phyloP scores from a whole-genome alignment of 1,140 invertebrate genomes.

The Zaprionus inermis region DNA sequence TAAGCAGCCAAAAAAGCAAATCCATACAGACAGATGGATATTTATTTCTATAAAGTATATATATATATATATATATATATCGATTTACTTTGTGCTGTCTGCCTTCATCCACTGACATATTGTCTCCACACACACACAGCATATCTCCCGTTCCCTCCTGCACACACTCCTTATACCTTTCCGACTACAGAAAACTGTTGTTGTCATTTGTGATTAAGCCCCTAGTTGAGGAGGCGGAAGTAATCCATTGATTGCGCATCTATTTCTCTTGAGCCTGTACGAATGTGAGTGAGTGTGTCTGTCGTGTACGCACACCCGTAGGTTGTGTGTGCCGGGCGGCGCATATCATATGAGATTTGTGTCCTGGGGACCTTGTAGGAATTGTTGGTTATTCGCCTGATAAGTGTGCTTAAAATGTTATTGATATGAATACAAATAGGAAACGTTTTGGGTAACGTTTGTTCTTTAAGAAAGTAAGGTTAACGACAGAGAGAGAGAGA shows the following conservation, averaged over 20 bases:
- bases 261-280: conserved; percentile 11
- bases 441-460: not conserved
- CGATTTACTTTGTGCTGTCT: conserved; percentile 70
- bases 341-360: conserved; percentile 37
- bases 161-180: not conserved
- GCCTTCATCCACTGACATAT: conserved; percentile 29
- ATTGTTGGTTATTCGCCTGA: conserved; percentile 46
- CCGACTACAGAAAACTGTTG: conserved; percentile 31
- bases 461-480: not conserved
- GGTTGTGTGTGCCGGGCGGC: conserved; percentile 1
- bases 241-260: conserved; percentile 66
- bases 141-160: not conserved
- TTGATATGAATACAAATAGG: conserved; percentile 40
- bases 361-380: conserved; percentile 37
- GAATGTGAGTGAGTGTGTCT: not conserved
- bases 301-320: not conserved
- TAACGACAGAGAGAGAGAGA: not conserved
- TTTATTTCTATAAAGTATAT: not conserved
- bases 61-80: conserved; percentile 8
- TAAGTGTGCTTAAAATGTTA: conserved; percentile 50
- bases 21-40: conserved; percentile 1
- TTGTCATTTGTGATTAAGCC: conserved; percentile 42
- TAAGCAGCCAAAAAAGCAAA: conserved; percentile 30
- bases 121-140: conserved; percentile 25
- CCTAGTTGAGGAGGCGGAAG: conserved; percentile 61